These are phyloP conservation scores for Apotomis turbidana DNA, from an alignment of 2,888 invertebrate species.

Conservation along the genomic window DNA sequence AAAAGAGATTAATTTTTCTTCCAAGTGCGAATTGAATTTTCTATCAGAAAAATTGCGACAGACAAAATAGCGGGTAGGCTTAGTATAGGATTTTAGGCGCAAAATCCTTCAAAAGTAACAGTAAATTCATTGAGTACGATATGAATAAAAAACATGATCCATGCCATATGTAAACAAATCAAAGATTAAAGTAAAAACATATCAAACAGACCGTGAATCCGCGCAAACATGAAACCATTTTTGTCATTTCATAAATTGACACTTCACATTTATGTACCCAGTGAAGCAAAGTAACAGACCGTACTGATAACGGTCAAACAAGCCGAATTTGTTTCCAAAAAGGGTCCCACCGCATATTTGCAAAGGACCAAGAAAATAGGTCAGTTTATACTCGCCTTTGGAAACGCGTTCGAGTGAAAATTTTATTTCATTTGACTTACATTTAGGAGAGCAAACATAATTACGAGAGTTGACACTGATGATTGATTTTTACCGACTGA, in stretches of 20 bases:
- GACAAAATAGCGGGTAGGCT: no score
- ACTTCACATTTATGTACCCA: conserved; percentile 37
- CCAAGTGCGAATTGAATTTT: no score
- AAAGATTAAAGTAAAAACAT: background rate
- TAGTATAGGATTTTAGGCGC: no score
- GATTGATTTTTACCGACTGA: conserved; percentile 39
- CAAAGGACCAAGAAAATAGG: conserved; percentile 44
- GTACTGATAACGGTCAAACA: conserved; percentile 39
- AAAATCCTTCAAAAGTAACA: no score
- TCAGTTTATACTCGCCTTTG: conserved; percentile 39
- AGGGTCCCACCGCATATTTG: conserved; percentile 42
- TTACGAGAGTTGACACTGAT: conserved; percentile 49
- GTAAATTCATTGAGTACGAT: no score
- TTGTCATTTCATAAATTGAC: conserved; percentile 35
- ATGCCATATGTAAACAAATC: background rate
- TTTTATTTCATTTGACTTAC: conserved; percentile 47
- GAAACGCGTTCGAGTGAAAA: conserved; percentile 39
- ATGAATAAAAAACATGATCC: no score
- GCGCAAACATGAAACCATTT: conserved; percentile 17
- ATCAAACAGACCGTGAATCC: conserved; percentile 13
- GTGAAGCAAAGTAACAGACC: conserved; percentile 38
- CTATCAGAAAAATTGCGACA: no score
- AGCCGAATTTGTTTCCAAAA: conserved; percentile 37
- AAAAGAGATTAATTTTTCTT: no score
- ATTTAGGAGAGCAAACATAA: conserved; percentile 54